Evolutionary conservation across 2,113 vertebrate genomes (phyloP), one percentile per base, ranked within the genome.

Genomic region (Zapornia atra): DNA sequence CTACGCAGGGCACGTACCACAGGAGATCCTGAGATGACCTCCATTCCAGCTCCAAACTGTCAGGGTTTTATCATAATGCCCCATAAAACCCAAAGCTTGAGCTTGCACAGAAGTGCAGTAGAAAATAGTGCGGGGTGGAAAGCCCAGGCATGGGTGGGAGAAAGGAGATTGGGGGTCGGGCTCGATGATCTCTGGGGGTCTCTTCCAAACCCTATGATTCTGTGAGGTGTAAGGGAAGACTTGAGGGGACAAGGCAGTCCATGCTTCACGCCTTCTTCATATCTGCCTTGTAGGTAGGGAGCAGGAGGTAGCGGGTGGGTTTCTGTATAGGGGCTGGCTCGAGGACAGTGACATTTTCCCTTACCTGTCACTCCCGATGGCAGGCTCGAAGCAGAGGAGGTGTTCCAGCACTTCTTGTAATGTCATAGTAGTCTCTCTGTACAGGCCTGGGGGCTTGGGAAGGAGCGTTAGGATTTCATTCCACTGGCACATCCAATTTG

Each of bases 1-100:
- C 82, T n/a, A 4, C 3, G 3, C 2, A 29, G 69, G 14, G 29
- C 54, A 34, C 29, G 11, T 5, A 5, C 28, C 10, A 1, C 2
- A 38, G 66, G 59, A 78, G 65, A 29, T 31, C 65, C 48, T 51
- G 0, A 21, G 8, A 3, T 4, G 9, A 16, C 36, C 42, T 36
- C 82, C 50, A 2, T 34, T 59, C 33, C 36, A 15, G 56, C n/a
- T 68, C 42, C 33, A 44, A 59, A 36, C 15, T 53, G 17, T 12
- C 46, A 0, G 1, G 20, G 44, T 29, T 53, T 51, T 48, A 29
- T 48, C 15, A 6, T 19, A 71, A 60, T 50, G 9, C 53, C 53
- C 72, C 34, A 6, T 29, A 17, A 71, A 77, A 78, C 25, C 12
- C 50, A 25, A 28, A 63, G 40, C 81, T 63, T 61, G 28, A 11